Base-by-base conservation (phyloP, 2,797 vertebrate genomes). In the Margarornis squamiger region DNA sequence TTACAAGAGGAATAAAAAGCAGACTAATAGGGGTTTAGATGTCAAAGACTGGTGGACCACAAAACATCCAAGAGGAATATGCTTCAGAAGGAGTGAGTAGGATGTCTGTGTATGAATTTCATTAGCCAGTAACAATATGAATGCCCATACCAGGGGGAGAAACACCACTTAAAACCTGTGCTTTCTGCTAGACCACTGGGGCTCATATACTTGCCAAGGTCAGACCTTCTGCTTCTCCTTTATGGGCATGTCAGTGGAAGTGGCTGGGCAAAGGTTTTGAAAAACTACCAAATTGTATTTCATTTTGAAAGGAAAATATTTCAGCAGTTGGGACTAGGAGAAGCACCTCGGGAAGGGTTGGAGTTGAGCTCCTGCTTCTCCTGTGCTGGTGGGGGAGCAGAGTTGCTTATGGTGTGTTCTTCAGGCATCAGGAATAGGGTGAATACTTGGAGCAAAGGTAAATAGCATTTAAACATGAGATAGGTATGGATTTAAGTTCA, bases 81-180 rank as follows among this genome's bases (percentile, higher is more conserved):
- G 48, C 70, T 89, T 90, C 82, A 94, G 92, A 94, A 85, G 57
- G 41, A 88, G 19, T 32, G 68, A 75, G 92, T 91, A 75, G 74
- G 74, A 97, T 80, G 73, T 81, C 63, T 90, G 71, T 6, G 72
- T 82, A 85, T 57, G 52, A 82, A 96, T 96, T 88, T 94, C 66
- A 95, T 97, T 97, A 97, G 48, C 49, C 6, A 41, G 24, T 92
- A 94, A 84, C 61, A 91, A 38, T 92, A 82, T 96, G 82, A 27
- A 6, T 77, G 24, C 73, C 85, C 38, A 49, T 41, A 32, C 12
- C 23, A 80, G 34, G n/a, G 70, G 45, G n/a, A 36, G 46, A 70
- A 94, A 54, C 39, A 66, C 39, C 49, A 51, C 87, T 95, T 78
- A 55, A 92, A 95, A 86, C 57, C 48, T 32, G 15, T 81, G 41